Base-by-base conservation (phyloP, 2,797 vertebrate species). In the Phataginus tetradactyla region DNA sequence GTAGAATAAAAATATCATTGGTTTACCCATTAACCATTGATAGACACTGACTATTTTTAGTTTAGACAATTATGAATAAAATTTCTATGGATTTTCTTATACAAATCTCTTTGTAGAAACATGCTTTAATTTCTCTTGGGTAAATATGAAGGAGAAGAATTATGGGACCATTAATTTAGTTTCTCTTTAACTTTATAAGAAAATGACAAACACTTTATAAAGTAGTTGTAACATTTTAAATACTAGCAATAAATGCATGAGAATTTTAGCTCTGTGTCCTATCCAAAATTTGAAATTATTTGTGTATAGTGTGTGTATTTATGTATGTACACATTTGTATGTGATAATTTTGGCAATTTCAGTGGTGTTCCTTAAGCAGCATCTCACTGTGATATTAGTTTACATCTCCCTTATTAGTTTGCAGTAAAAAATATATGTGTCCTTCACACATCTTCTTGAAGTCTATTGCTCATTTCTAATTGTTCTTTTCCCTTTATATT, bases 171-270 rank as follows among this genome's bases (percentile, higher is more conserved):
- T 79, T 75, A 85, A 21, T 5, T 74, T 72, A 17, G 15, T 45
- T 80, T 81, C 53, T 83, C 12, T 92, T 79, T 63, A 95, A 91
- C 17, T 74, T 80, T n/a, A 32, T 59, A 51, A 83, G n/a, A 90
- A 86, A 83, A 83, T 89, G 14, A n/a, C 25, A 75, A 66, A 72
- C 23, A 63, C 9, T 92, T 96, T 81, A 20, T 94, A 72, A 45
- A 29, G 39, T 17, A 23, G 5, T 74, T 72, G 3, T 61, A 59
- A 69, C 5, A 75, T 74, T 80, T 87, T 14, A 69, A 69, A 90
- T 80, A 69, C 27, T 68, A 69, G 25, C 21, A 57, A 29, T 63
- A 71, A 87, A 42, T 53, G 17, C 10, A 63, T 27, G 29, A 68
- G 51, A 74, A 17, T 68, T 74, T 18, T 61, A 87, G 17, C 53